Base-by-base conservation (phyloP, 1,140 invertebrate species). In the Capitella teleta region DNA sequence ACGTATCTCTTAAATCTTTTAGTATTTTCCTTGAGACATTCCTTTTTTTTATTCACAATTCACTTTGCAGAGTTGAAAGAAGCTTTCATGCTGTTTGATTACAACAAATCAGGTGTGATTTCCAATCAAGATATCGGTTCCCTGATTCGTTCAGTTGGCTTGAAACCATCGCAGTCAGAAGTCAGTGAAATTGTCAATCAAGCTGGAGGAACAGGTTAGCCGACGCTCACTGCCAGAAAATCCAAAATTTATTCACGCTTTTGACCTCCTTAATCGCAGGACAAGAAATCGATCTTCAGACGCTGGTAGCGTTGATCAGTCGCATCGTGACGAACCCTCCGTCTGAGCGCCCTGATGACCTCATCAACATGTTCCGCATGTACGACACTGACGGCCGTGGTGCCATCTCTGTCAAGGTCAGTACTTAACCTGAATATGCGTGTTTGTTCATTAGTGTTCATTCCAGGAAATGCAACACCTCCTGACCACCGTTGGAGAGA, bases 61-160 rank as follows among this genome's bases (percentile, higher is more conserved):
- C n/a, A n/a, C 8, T 25, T 40, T 43, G 2, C 21, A 53, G 52
- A 49, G 16, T 30, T 53, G 40, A 47, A 47, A 19, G 47, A 42
- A 14, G 47, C 52, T 6, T 53, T 53, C 32, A 53, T 53, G 52
- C 40, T 53, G 28, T 53, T 53, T 44, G 52, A 53, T 25, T 53
- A 49, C 41, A 32, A 32, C 40, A 53, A 53, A 28, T 36, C 18
- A 30, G 52, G 52, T n/a, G 43, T 42, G 18, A 53, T 53, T 32
- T 47, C 38, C 38, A 49, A 16, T n/a, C 19, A 38, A 5, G 47
- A 53, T 41, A 49, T 53, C 25, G 46, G 46, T 2, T 28, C 38
- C 2, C 46, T 53, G 5, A 34, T 53, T n/a, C 34, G 52, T 28
- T 49, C 52, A 5, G 40, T 53, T 10, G 52, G 52, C 25, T 43